Base-by-base conservation (phyloP, 2,888 invertebrate genomes). In the Chymomyza procnemis region DNA sequence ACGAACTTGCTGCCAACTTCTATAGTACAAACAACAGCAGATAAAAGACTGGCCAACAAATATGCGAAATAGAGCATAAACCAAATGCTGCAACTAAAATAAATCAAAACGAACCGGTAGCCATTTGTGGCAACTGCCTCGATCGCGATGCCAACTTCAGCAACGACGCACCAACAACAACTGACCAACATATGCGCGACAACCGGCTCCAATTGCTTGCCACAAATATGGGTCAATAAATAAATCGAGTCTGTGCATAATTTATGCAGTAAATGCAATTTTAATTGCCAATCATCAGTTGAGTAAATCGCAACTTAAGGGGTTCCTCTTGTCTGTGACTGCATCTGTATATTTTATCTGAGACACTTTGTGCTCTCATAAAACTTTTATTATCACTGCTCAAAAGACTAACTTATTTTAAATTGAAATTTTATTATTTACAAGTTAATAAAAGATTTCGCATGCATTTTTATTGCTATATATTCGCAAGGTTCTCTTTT, bases 251-350 rank as follows among this genome's bases (percentile, higher is more conserved):
- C 22, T 16, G 3, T 12, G 21, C 54, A 84, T 76, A 71, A 80
- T 80, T 66, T 66, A 68, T 71, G 66, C 76, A 60, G 59, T 69
- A 78, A 67, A 75, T 74, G 74, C 74, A 70, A 74, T 84, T 86
- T 86, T 86, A 80, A 86, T 80, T 86, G 80, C 87, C 81, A 78
- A 74, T 80, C 76, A 66, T 73, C 78, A 58, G 63, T 61, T 61
- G 19, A 54, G 14, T 19, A 50, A 50, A 50, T 12, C 16, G 50
- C 16, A 16, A 18, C 16, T 12, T 12, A 12, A 12, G 34, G 34
- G 34, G 34, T 41, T 41, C 34, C 34, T 12, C 34, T 41, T 41
- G 34, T 9, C 8, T 34, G 1, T 34, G 8, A 6, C 8, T 34
- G 34, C 1, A 34, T 5, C 34, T 41, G 34, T 41, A n/a, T n/a